Conservation (phyloP, 2,888 invertebrate species). For the Callyntrura sp. region DNA sequence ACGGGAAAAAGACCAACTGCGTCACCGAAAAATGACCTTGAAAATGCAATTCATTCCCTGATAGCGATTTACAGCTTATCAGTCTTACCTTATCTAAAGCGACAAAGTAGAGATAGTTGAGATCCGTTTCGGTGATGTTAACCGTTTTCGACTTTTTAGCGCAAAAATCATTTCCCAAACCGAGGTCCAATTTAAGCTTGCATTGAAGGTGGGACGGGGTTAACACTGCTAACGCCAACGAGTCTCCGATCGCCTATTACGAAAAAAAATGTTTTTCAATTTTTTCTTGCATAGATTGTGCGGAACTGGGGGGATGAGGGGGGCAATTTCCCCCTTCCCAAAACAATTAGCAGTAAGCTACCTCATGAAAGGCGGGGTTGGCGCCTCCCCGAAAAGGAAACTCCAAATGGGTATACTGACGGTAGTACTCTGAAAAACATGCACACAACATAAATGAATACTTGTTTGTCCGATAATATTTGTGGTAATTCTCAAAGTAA, state of each 20-base stretch:
- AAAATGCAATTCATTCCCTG: background rate
- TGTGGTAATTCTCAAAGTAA: too few species aligned
- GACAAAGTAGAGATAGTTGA: conserved; percentile 84
- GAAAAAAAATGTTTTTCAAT: background rate
- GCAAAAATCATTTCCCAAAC: conserved; percentile 31
- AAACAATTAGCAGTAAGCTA: too few species aligned
- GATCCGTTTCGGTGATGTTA: conserved; percentile 79
- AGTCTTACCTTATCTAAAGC: conserved; percentile 84
- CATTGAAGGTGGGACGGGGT: conserved; percentile 83
- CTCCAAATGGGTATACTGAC: background rate
- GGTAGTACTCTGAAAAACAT: background rate
- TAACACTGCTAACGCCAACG: conserved; percentile 84
- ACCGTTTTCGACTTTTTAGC: background rate
- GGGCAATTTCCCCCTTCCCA: too few species aligned
- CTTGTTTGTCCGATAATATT: too few species aligned
- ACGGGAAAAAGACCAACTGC: conserved; percentile 85
- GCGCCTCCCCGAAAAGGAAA: background rate
- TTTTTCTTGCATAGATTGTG: too few species aligned
- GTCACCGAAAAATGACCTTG: background rate
- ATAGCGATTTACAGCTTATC: too few species aligned
- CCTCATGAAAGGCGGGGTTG: conserved; percentile 86
- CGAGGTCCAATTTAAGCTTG: conserved; percentile 72
- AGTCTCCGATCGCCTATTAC: conserved; percentile 84
- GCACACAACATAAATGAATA: too few species aligned
- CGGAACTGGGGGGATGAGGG: too few species aligned